A percentile compares a stretch with the other conserved stretches of the same genome.
Conservation (phyloP, 2,797 vertebrate species). For the Gadopsis marmoratus region DNA sequence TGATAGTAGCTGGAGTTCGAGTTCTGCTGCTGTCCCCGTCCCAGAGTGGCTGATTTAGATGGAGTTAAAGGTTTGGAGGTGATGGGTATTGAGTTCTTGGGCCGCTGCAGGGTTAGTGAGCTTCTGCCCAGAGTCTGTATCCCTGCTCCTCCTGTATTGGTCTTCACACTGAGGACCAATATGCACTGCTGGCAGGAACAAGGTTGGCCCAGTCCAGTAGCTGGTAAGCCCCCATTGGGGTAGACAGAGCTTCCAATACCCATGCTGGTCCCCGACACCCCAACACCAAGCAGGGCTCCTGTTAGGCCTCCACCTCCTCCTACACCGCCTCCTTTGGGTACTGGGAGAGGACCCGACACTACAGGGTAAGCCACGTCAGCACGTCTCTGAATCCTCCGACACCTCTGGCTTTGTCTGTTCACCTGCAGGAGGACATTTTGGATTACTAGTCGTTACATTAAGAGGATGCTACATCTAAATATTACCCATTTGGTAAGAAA, state of each 20-base stretch:
- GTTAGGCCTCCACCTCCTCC: conserved; percentile 74
- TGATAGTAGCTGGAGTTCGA: conserved; percentile 76
- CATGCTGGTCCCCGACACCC: conserved; percentile 79
- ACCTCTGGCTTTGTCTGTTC: conserved; percentile 93
- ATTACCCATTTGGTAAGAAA: not conserved
- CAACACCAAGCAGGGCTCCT: conserved; percentile 83
- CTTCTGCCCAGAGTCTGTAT: conserved; percentile 73
- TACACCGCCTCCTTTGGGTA: conserved; percentile 76
- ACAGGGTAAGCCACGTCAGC: conserved; percentile 92
- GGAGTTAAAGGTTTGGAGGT: conserved; percentile 64
- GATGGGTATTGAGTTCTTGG: conserved; percentile 56
- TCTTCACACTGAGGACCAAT: conserved; percentile 92
- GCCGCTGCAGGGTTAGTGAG: conserved; percentile 70
- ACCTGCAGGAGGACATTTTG: conserved; percentile 81
- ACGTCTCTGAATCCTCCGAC: conserved; percentile 91
- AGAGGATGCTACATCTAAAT: not conserved
- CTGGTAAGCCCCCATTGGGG: conserved; percentile 72
- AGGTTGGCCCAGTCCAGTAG: conserved; percentile 73
- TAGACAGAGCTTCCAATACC: conserved; percentile 69
- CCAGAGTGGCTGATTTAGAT: conserved; percentile 74
- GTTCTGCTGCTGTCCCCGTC: conserved; percentile 71
- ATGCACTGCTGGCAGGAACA: conserved; percentile 95
- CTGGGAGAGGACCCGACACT: conserved; percentile 87
- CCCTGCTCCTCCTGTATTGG: conserved; percentile 68
- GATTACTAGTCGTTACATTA: not conserved